Evolutionary conservation across 2,888 invertebrate genomes (phyloP).

Genomic region (Aphelenchoides bicaudatus): DNA sequence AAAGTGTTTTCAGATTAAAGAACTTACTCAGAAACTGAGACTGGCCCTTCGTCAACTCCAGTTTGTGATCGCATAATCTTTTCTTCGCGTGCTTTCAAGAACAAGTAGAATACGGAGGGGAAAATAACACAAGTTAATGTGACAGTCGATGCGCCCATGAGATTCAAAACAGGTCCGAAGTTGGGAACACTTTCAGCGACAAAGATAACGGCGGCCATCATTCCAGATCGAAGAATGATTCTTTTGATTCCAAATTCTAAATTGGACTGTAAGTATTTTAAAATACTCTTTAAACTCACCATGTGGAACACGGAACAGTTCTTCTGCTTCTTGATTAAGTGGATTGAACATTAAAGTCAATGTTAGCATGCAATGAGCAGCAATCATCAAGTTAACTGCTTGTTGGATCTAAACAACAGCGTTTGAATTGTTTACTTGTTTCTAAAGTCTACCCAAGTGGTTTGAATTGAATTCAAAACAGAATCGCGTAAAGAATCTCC

Average conservation of each 20-base stretch:
- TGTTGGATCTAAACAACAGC: conserved; percentile 37
- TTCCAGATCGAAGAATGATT: conserved; percentile 26
- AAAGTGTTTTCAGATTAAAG: conserved; percentile 4
- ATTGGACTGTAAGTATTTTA: neutral
- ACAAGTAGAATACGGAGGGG: conserved; percentile 34
- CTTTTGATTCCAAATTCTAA: conserved; percentile 32
- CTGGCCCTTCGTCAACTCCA: too few relatives aligned
- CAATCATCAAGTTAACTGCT: conserved; percentile 53
- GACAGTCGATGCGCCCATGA: conserved; percentile 33
- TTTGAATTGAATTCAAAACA: conserved; percentile 41
- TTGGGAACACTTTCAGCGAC: conserved; percentile 35
- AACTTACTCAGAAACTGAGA: conserved; percentile 9
- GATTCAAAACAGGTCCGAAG: conserved; percentile 38
- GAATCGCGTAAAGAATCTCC: conserved; percentile 41
- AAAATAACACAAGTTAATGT: conserved; percentile 31
- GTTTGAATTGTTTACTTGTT: too few relatives aligned
- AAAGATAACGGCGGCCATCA: conserved; percentile 31
- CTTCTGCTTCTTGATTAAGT: conserved; percentile 55
- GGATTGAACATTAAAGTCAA: conserved; percentile 56
- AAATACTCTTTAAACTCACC: conserved; percentile 37
- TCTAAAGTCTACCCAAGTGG: too few relatives aligned
- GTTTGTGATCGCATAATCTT: too few relatives aligned
- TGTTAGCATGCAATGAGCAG: conserved; percentile 48
- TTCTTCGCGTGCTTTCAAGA: conserved; percentile 28
- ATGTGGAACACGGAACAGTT: conserved; percentile 50